Evolutionary conservation across 2,113 vertebrate species (phyloP), one percentile per base, ranked within the genome.

Genomic region (Microtus pennsylvanicus): DNA sequence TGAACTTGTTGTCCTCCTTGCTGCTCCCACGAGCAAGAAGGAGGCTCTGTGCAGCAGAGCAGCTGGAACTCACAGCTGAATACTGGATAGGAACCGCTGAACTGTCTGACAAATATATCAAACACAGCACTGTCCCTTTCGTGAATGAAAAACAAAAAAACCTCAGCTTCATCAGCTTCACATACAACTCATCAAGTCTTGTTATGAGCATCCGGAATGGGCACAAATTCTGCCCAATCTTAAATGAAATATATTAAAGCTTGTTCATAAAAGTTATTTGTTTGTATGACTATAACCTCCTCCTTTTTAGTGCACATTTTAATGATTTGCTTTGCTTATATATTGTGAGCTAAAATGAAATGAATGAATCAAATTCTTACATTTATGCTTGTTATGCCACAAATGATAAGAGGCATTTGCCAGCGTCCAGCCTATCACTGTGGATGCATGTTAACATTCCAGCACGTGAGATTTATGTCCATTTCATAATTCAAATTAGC

Each of bases 341-440:
- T 65, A 96, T 24, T 86, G 96, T 89, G 91, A 97, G 95, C 96
- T 95, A 97, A 97, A 99, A 98, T 96, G 97, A 98, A 97, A 95
- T 80, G 85, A 87, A 95, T 97, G 97, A 97, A 98, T 97, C 74
- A 96, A 93, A n/a, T 69, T 30, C 67, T 90, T 96, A 87, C 88
- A 95, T 95, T 97, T 92, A 97, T 90, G 97, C 96, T 96, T 97
- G 93, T 97, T 98, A 97, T 42, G 80, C 91, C 92, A 95, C 83
- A 97, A 98, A 96, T 78, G 87, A 89, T 94, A 98, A 74, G 93
- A 80, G 97, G 97, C 97, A 97, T 90, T 61, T 96, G 80, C 69
- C 77, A 96, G 93, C 52, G 90, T 30, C 13, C 93, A 97, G 83
- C 86, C 42, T 42, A 77, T 94, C 96, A 45, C 24, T 45, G 80